Percentiles rank a stretch among this genome's conserved stretches.
Conservation (phyloP, 2,113 vertebrate genomes). For the Actinemys pallida region DNA sequence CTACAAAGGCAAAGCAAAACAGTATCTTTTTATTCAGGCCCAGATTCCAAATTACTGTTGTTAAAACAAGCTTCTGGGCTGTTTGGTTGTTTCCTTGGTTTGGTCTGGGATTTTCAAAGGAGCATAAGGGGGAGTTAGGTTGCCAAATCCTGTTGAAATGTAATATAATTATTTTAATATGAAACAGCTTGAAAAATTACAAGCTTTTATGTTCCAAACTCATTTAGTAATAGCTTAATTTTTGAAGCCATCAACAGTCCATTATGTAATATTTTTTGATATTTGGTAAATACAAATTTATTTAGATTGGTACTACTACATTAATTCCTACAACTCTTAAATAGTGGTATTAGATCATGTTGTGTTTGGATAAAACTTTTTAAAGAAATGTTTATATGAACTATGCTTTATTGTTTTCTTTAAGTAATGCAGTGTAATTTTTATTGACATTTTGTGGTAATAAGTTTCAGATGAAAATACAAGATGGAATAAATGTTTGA, state of each 20-base stretch:
- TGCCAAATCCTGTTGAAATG: too few relatives aligned
- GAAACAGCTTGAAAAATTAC: neutral
- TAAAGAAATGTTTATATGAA: neutral
- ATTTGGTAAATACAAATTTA: neutral
- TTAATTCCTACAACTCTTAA: neutral
- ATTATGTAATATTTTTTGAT: neutral
- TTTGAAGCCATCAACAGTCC: neutral
- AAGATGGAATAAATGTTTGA: neutral
- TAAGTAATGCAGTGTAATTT: neutral
- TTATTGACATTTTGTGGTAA: neutral
- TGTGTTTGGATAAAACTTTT: neutral
- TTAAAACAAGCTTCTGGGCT: neutral
- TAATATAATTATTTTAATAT: too few relatives aligned
- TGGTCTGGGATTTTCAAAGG: neutral
- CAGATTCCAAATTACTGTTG: neutral
- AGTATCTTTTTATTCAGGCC: neutral
- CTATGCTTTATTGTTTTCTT: neutral
- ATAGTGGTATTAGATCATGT: neutral
- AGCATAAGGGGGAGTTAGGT: neutral
- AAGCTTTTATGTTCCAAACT: neutral
- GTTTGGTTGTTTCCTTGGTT: neutral
- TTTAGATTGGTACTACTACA: neutral
- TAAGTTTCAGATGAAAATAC: neutral
- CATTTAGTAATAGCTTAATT: neutral
- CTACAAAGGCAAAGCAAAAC: neutral